These are phyloP conservation scores for Andrena praecox DNA, from an alignment of 2,888 invertebrate species.

Conservation along the genomic window DNA sequence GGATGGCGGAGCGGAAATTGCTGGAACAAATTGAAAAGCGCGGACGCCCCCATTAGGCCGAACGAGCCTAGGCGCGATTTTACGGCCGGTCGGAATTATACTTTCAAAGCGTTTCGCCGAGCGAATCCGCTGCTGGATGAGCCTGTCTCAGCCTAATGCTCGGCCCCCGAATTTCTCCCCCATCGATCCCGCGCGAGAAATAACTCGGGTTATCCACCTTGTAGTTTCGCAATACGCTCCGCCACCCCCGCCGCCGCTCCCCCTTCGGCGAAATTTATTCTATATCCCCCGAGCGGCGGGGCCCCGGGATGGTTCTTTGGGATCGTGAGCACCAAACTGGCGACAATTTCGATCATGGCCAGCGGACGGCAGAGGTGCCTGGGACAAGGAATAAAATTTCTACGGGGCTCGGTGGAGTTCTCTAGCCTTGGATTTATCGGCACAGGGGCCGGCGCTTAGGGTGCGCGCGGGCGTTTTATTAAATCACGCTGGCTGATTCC, in stretches of 20 bases:
- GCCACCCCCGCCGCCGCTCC: background rate
- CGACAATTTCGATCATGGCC: slow-evolving; percentile 1
- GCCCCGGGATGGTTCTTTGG: slow-evolving; percentile 3
- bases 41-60: slow-evolving; percentile 54
- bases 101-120: slow-evolving; percentile 53
- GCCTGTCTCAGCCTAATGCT: background rate
- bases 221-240: background rate
- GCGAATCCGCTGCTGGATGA: slow-evolving; percentile 2
- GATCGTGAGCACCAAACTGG: slow-evolving; percentile 5
- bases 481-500: slow-evolving; percentile 29
- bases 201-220: background rate
- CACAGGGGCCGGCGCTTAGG: background rate
- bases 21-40: slow-evolving; percentile 65
- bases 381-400: slow-evolving; percentile 22
- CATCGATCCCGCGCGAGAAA: background rate
- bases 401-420: background rate
- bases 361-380: background rate
- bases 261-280: slow-evolving; percentile 1
- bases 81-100: slow-evolving; percentile 53
- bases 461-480: slow-evolving; percentile 12
- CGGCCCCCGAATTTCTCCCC: background rate
- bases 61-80: slow-evolving; percentile 54
- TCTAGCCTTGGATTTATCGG: background rate
- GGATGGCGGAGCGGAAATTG: slow-evolving; percentile 53
- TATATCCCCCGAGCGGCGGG: background rate